phyloP scores from a whole-genome alignment of 2,888 invertebrate species.

The Eupeodes latifasciatus region DNA sequence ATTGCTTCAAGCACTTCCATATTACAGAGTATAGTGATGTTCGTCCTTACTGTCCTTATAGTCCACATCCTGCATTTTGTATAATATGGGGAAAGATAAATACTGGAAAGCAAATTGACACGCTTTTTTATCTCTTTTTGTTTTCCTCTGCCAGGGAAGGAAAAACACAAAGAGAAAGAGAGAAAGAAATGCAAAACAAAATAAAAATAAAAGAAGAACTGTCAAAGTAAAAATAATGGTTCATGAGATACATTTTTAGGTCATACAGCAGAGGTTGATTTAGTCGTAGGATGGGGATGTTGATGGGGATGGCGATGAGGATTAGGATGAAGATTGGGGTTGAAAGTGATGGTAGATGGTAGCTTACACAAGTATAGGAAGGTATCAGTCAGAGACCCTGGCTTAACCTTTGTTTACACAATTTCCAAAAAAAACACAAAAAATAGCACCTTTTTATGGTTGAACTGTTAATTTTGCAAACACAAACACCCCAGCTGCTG shows the following conservation, averaged over 20 bases:
- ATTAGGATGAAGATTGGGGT: not conserved
- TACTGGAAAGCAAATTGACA: conserved; percentile 69
- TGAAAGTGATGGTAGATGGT: not conserved
- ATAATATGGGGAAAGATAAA: conserved; percentile 53
- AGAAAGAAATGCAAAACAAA: not conserved
- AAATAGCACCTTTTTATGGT: conserved; percentile 40
- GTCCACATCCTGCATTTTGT: conserved; percentile 31
- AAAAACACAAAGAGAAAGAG: not conserved
- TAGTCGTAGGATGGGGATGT: not conserved
- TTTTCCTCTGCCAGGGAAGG: not conserved
- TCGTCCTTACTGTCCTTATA: conserved; percentile 6
- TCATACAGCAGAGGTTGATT: conserved; percentile 18
- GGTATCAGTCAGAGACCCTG: conserved; percentile 5
- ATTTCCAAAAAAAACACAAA: conserved; percentile 5
- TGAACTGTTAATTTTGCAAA: conserved; percentile 58
- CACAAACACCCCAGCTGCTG: conserved; percentile 38
- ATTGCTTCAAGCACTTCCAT: conserved; percentile 26
- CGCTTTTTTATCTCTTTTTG: conserved; percentile 45
- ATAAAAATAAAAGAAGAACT: conserved; percentile 30
- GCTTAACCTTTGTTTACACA: conserved; percentile 46
- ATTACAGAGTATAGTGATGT: not conserved
- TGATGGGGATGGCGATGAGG: not conserved
- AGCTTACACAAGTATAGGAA: conserved; percentile 1
- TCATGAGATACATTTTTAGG: conserved; percentile 42
- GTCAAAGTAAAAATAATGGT: conserved; percentile 69